Evolutionary conservation across 2,888 invertebrate species (phyloP).

Genomic region (Odontocerum albicorne): DNA sequence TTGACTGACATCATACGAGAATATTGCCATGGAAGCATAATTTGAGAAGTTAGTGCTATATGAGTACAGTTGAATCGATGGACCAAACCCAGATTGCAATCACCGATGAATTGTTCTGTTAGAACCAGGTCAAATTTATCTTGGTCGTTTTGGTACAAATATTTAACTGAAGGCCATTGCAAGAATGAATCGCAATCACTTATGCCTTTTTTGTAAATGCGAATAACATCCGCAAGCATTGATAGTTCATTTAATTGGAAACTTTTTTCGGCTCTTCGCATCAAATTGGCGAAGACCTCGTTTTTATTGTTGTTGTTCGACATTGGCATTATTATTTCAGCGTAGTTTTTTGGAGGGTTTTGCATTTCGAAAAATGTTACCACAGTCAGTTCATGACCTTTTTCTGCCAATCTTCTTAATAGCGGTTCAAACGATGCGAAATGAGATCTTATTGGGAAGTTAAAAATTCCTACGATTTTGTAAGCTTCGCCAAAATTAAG

Average conservation of each 20-base stretch:
- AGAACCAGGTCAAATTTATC: conserved; percentile 19
- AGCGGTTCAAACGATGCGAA: conserved; percentile 55
- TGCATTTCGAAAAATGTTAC: conserved; percentile 55
- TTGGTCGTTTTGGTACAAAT: conserved; percentile 8
- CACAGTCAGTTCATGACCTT: conserved; percentile 58
- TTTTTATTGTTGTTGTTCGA: not conserved
- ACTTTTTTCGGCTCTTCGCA: not conserved
- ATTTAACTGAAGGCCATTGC: conserved; percentile 39
- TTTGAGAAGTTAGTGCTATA: conserved; percentile 45
- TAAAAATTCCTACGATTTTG: conserved; percentile 58
- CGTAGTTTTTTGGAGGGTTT: conserved; percentile 54
- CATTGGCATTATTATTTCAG: conserved; percentile 47
- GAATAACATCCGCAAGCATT: not conserved
- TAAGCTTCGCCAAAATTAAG: too few relatives aligned
- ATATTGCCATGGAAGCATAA: conserved; percentile 44
- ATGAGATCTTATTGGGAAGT: conserved; percentile 52
- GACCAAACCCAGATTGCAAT: conserved; percentile 22
- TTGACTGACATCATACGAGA: conserved; percentile 43
- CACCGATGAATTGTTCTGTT: conserved; percentile 18
- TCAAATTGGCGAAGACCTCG: not conserved
- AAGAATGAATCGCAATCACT: conserved; percentile 38
- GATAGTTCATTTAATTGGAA: not conserved
- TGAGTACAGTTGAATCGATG: conserved; percentile 38
- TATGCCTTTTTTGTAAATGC: conserved; percentile 1
- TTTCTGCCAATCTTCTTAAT: conserved; percentile 53